A percentile compares a stretch with the other conserved stretches of the same genome.
Conservation (phyloP, 92 coral and sea anemone genomes). For the Virgularia gustaviana region DNA sequence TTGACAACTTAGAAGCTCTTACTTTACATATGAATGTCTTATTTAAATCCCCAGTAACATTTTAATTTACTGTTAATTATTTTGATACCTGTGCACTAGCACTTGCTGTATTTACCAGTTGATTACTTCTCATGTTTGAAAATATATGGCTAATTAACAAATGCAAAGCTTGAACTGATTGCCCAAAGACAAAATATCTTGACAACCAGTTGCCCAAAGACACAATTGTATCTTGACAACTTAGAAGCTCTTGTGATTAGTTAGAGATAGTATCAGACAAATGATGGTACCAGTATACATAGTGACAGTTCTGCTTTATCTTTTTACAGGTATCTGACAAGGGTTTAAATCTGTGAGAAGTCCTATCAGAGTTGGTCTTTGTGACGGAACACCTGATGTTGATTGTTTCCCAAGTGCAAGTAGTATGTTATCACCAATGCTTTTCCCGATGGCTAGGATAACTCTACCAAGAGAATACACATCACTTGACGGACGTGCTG, state of each 20-base stretch:
- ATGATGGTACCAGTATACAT: not conserved
- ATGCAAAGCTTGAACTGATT: not conserved
- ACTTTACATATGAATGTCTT: not conserved
- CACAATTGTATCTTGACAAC: not conserved
- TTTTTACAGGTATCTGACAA: not conserved
- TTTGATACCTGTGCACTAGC: no score
- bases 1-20: not conserved
- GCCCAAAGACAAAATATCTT: not conserved
- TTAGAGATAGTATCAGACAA: not conserved
- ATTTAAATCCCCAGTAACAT: no score
- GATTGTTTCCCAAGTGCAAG: constrained; percentile 7
- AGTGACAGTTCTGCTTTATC: no score
- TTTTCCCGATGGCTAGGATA: not conserved
- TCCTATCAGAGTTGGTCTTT: constrained; percentile 21
- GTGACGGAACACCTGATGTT: not conserved
- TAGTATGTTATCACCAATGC: not conserved
- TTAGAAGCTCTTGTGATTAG: not conserved
- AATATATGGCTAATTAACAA: no score
- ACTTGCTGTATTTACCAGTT: not conserved
- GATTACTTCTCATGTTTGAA: no score
- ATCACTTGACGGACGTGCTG: constrained; percentile 17
- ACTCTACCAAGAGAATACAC: constrained; percentile 24
- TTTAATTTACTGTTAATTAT: no score
- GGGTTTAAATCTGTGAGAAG: constrained; percentile 5
- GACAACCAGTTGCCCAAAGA: not conserved